phyloP scores from a whole-genome alignment of 2,113 vertebrate species.

The Cynopterus brachyotis region DNA sequence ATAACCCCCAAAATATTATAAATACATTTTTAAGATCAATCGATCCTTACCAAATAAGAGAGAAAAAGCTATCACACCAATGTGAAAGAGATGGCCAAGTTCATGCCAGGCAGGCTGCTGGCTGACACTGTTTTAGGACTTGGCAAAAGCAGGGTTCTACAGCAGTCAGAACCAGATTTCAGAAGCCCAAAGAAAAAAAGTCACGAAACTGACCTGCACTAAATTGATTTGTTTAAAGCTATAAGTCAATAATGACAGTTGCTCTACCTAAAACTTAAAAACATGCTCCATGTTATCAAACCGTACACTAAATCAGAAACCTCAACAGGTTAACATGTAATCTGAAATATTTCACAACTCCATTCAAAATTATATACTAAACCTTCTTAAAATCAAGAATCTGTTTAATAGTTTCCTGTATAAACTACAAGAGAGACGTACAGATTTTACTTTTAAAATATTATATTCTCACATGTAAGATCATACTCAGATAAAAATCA shows the following conservation, averaged over 20 bases:
- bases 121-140: neutral
- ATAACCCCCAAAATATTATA: neutral
- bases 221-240: neutral
- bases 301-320: neutral
- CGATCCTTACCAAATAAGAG: neutral
- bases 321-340: neutral
- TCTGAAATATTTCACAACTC: conserved; percentile 7
- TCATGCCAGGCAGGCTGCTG: neutral
- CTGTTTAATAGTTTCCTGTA: neutral
- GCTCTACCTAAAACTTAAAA: neutral
- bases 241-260: neutral
- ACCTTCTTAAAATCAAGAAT: neutral
- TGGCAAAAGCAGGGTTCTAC: neutral
- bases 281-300: neutral
- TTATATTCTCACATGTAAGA: neutral
- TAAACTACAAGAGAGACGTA: neutral
- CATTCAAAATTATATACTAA: neutral
- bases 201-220: neutral
- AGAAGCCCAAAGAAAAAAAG: neutral
- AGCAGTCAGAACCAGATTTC: neutral
- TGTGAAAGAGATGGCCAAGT: neutral
- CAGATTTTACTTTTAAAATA: neutral
- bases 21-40: neutral
- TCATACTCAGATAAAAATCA: neutral
- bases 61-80: neutral